Evolutionary conservation across 2,888 invertebrate genomes (phyloP).

Genomic region (Drosophila merina): DNA sequence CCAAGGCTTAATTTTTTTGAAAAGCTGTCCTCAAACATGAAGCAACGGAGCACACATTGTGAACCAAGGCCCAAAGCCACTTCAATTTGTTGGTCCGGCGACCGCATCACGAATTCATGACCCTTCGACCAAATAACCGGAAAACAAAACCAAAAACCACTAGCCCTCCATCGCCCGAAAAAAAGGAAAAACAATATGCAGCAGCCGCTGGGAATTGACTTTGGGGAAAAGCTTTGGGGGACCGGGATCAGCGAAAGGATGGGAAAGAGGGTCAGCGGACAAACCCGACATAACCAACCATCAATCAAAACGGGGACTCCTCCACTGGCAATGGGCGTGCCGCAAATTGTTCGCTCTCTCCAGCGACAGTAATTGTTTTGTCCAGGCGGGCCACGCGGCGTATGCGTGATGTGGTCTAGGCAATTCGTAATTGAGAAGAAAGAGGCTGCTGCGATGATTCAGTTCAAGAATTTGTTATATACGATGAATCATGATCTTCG

Average conservation of each 20-base stretch:
- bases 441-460: background rate
- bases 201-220: slow-evolving; percentile 35
- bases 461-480: background rate
- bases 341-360: slow-evolving; percentile 32
- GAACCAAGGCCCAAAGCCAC: slow-evolving; percentile 54
- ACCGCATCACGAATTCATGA: slow-evolving; percentile 71
- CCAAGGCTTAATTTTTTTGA: background rate
- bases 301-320: slow-evolving; percentile 60
- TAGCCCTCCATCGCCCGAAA: background rate
- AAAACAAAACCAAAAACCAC: slow-evolving; percentile 34
- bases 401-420: slow-evolving; percentile 55
- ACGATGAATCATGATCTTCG: no score
- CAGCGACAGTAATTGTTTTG: slow-evolving; percentile 45
- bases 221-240: background rate
- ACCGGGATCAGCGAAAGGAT: background rate
- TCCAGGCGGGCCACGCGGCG: slow-evolving; percentile 49
- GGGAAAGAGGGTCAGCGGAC: slow-evolving; percentile 6
- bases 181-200: slow-evolving; percentile 25
- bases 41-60: slow-evolving; percentile 15
- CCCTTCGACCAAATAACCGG: slow-evolving; percentile 62
- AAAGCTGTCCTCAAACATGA: background rate
- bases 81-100: slow-evolving; percentile 66
- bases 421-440: background rate
- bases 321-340: slow-evolving; percentile 32
- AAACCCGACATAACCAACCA: slow-evolving; percentile 46